Base-by-base conservation (phyloP, 2,888 invertebrate genomes). In the Trichopria drosophilae region DNA sequence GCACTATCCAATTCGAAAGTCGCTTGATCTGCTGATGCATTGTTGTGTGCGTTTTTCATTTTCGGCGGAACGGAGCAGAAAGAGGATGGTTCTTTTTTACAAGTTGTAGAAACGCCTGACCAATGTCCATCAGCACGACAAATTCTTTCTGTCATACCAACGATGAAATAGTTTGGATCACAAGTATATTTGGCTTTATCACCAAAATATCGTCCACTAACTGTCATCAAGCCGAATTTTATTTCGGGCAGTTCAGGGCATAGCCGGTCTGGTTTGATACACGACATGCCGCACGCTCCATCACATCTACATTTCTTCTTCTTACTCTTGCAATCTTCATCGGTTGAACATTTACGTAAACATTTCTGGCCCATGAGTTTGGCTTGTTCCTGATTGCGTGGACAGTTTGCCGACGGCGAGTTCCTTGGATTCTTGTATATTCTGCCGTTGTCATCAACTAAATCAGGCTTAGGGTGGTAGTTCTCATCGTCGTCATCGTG, bases 301-400 rank as follows among this genome's bases (percentile, higher is more conserved):
- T 99, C 98, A 73, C 98, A 99, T 56, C 95, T 82, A 72, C 98
- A 99, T 72, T 93, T 89, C 79, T 96, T 95, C 80, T 93, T 91
- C 78, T 92, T 90, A 72, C 95, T 95, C 77, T 94, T 93, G 77
- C 98, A 98, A 75, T 97, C 96, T 71, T 90, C 90, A 70, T 97
- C 94, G 0, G 89, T 88, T 0, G 88, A 91, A 72, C 97, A 98
- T 74, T 93, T 93, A 56, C 94, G 84, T 54, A 94, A 81, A 76
- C 95, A 95, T 69, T 90, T 88, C 69, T 93, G 91, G 1, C 86
- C 89, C 73, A 91, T 77, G 46, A 90, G 76, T 1, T 87, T 85
- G 23, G 92, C 92, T 71, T 90, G 90, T 63, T 88, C 88, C 67
- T 92, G 92, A 69, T 92, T 90, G 24, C 93, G 76, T 0, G 93